phyloP scores from a whole-genome alignment of 2,888 invertebrate genomes.

The Actias luna region DNA sequence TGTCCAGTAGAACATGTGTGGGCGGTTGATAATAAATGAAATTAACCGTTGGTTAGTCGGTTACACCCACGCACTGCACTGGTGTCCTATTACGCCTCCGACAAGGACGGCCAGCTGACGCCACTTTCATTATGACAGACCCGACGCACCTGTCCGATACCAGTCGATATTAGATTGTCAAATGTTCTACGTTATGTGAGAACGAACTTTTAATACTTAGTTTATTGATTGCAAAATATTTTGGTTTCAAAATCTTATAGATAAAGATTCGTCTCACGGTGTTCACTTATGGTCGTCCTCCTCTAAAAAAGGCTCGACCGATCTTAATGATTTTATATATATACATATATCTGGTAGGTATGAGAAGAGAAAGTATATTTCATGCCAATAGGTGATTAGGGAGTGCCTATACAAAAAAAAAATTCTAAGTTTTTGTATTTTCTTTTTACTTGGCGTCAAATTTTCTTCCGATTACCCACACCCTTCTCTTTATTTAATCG shows the following conservation, averaged over 20 bases:
- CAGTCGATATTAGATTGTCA: neutral
- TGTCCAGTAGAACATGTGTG: neutral
- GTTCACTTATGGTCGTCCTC: too few relatives aligned
- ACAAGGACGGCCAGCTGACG: constrained; percentile 2
- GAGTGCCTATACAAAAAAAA: too few relatives aligned
- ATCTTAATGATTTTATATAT: too few relatives aligned
- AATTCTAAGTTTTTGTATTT: too few relatives aligned
- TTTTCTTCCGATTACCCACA: too few relatives aligned
- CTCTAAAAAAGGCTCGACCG: too few relatives aligned
- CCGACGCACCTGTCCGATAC: neutral
- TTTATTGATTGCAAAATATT: neutral
- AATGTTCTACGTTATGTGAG: neutral
- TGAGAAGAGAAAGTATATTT: too few relatives aligned
- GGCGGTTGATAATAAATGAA: neutral
- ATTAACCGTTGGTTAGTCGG: neutral
- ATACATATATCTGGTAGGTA: too few relatives aligned
- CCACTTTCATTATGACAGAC: constrained; percentile 1
- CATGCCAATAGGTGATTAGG: too few relatives aligned
- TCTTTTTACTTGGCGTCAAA: too few relatives aligned
- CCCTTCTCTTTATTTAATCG: too few relatives aligned
- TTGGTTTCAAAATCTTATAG: neutral
- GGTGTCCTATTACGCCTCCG: neutral
- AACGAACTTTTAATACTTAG: neutral
- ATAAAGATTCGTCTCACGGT: too few relatives aligned
- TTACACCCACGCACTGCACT: neutral